Evolutionary conservation across 2,797 vertebrate species (phyloP).

Genomic region (Cynopterus sphinx): DNA sequence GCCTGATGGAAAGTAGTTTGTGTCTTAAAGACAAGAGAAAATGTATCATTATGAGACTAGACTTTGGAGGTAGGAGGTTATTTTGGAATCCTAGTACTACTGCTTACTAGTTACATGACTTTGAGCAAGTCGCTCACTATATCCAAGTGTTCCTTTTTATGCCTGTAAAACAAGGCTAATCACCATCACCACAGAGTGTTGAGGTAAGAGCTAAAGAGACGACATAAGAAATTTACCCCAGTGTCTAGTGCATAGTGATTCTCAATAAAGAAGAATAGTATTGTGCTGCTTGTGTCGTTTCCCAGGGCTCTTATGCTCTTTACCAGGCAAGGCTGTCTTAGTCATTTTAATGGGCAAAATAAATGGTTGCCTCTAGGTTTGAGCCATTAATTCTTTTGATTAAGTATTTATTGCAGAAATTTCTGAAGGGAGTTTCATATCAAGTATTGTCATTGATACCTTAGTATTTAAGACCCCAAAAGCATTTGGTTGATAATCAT

Average conservation of each 20-base stretch:
- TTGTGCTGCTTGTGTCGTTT: not conserved
- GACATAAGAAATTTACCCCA: not conserved
- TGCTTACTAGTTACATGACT: not conserved
- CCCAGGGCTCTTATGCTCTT: not conserved
- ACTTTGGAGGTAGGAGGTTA: not conserved
- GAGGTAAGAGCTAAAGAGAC: not conserved
- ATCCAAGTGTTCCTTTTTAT: not conserved
- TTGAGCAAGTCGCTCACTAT: not conserved
- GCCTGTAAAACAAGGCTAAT: not conserved
- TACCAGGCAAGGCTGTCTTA: not conserved
- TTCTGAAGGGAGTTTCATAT: constrained; percentile 35
- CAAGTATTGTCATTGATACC: not conserved
- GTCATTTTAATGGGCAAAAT: not conserved
- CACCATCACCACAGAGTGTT: not conserved
- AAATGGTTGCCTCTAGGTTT: not conserved
- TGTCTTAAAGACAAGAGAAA: not conserved
- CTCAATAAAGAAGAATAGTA: not conserved
- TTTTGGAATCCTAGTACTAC: not conserved
- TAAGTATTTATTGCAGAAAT: not conserved
- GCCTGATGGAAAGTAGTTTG: not conserved
- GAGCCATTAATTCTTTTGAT: not conserved
- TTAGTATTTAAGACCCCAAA: not conserved
- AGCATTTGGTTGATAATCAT: not conserved
- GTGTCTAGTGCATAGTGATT: not conserved
- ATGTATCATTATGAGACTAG: not conserved